Conservation (phyloP, 2,888 invertebrate species). For the Tanytarsus gracilentus region DNA sequence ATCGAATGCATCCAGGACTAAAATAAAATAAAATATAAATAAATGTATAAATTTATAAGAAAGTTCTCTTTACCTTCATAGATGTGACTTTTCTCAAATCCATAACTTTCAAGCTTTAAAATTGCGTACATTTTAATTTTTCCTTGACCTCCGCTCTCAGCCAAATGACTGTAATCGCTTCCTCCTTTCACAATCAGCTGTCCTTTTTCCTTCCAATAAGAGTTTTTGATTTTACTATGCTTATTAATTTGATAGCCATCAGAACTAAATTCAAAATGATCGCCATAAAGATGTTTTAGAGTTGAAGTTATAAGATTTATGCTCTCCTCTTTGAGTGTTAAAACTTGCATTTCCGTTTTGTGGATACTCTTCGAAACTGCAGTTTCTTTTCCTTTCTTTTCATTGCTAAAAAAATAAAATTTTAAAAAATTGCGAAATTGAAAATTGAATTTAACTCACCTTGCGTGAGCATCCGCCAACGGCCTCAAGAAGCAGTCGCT, state of each 20-base stretch:
- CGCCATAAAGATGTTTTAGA: constrained; percentile 63
- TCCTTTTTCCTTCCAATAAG: constrained; percentile 70
- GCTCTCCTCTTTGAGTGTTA: constrained; percentile 57
- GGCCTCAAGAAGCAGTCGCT: constrained; percentile 57
- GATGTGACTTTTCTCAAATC: constrained; percentile 66
- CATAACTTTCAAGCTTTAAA: constrained; percentile 63
- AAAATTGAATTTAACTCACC: constrained; percentile 39
- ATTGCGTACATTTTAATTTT: constrained; percentile 61
- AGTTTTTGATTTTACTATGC: constrained; percentile 55
- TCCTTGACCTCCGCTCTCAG: constrained; percentile 51
- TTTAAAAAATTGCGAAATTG: constrained; percentile 6
- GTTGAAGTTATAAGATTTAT: constrained; percentile 67
- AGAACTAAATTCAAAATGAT: constrained; percentile 51
- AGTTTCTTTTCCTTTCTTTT: constrained; percentile 42
- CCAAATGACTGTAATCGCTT: constrained; percentile 53
- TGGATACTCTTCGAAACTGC: constrained; percentile 47
- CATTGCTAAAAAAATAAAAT: constrained; percentile 34
- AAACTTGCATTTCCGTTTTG: constrained; percentile 66
- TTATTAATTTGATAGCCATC: constrained; percentile 55
- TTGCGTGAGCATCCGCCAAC: constrained; percentile 52
- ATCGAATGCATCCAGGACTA: constrained; percentile 57
- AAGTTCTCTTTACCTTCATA: no score
- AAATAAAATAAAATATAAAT: no score
- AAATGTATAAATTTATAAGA: no score
- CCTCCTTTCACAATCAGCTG: constrained; percentile 58